Percentiles rank a stretch among this genome's conserved stretches.
Evolutionary conservation across 1,140 invertebrate species (phyloP).

Genomic region (Diplogasteroides magnus): DNA sequence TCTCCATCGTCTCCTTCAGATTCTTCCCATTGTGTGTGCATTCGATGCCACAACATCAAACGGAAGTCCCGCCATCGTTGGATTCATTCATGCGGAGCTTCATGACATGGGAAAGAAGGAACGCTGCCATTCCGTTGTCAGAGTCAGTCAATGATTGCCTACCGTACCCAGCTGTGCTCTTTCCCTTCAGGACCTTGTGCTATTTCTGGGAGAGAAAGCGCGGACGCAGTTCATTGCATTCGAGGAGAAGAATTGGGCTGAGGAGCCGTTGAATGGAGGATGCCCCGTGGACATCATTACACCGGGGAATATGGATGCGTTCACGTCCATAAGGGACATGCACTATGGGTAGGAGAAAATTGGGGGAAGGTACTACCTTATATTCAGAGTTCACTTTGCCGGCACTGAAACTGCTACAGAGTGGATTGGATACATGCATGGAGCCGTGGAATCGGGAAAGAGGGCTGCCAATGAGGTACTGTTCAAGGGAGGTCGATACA

Average conservation of each 20-base stretch:
- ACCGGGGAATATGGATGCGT: slow-evolving; percentile 14
- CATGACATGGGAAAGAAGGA: slow-evolving; percentile 13
- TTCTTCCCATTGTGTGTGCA: slow-evolving; percentile 13
- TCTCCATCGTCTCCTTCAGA: too few relatives aligned
- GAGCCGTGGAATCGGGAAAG: slow-evolving; percentile 61
- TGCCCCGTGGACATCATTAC: slow-evolving; percentile 47
- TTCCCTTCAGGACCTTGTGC: slow-evolving; percentile 23
- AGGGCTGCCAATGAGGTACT: slow-evolving; percentile 59
- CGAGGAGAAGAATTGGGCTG: slow-evolving; percentile 51
- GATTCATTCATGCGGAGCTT: background rate
- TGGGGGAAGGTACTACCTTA: slow-evolving; percentile 17
- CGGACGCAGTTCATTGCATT: slow-evolving; percentile 39
- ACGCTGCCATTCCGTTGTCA: slow-evolving; percentile 14
- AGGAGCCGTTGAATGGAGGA: slow-evolving; percentile 56
- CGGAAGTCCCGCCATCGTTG: slow-evolving; percentile 21
- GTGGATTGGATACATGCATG: slow-evolving; percentile 63
- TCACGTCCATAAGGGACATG: background rate
- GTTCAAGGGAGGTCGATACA: background rate
- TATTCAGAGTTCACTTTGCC: slow-evolving; percentile 59
- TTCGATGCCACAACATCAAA: slow-evolving; percentile 26
- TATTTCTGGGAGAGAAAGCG: slow-evolving; percentile 21
- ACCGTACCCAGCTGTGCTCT: too few relatives aligned
- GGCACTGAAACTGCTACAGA: slow-evolving; percentile 62
- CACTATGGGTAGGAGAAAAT: slow-evolving; percentile 10
- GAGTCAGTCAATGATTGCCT: too few relatives aligned